phyloP scores from a whole-genome alignment of 1,140 invertebrate genomes.

The Lysiphlebus fabarum region DNA sequence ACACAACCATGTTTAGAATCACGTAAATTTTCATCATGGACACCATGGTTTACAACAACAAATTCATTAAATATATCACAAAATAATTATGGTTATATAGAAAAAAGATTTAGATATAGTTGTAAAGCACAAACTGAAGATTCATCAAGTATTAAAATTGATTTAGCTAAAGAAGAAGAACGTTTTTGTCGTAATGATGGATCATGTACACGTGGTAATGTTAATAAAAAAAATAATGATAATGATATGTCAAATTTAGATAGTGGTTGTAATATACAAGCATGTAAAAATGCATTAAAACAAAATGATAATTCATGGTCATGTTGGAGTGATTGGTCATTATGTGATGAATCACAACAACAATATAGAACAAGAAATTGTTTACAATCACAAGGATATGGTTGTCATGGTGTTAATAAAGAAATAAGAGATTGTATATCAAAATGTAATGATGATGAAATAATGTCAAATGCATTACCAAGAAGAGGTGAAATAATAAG shows the following conservation, averaged over 20 bases:
- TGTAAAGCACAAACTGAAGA: conserved; percentile 75
- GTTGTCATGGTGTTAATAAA: conserved; percentile 64
- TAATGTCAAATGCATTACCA: conserved; percentile 39
- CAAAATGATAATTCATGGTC: conserved; percentile 50
- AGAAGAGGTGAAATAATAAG: conserved; percentile 50
- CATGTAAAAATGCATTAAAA: conserved; percentile 52
- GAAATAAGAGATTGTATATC: conserved; percentile 64
- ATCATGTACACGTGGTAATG: conserved; percentile 51
- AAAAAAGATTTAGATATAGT: conserved; percentile 72
- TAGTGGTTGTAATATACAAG: conserved; percentile 67
- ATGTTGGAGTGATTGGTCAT: conserved; percentile 69
- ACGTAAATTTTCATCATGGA: conserved; percentile 69
- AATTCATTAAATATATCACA: conserved; percentile 46
- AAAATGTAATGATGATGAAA: conserved; percentile 43
- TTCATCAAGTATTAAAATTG: conserved; percentile 60
- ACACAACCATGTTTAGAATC: conserved; percentile 65
- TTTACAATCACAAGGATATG: conserved; percentile 53
- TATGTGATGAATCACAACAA: conserved; percentile 62
- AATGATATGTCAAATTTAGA: conserved; percentile 63
- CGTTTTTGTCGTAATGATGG: conserved; percentile 67
- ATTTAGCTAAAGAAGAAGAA: conserved; percentile 73
- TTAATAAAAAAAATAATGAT: conserved; percentile 40
- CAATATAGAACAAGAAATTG: conserved; percentile 66
- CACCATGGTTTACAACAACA: conserved; percentile 66
- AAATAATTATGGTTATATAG: conserved; percentile 60